Evolutionary conservation across 2,797 vertebrate species (phyloP), one percentile per base, ranked within the genome.

Genomic region (Tauraco hartlaubi): DNA sequence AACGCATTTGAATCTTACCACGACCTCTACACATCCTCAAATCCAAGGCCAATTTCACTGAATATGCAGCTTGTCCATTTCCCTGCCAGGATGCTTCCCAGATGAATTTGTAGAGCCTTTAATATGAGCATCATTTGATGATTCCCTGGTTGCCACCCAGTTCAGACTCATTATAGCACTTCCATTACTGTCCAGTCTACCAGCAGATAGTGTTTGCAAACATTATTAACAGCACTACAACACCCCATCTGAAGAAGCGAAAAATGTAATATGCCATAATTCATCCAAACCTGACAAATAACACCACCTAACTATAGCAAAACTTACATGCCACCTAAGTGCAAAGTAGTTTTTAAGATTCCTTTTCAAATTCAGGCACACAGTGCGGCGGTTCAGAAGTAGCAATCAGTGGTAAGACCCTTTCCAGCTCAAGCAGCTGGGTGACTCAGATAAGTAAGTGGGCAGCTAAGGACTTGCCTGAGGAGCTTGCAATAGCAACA

Each of bases 21-120:
- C 0, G 1, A 92, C 51, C 41, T 84, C 88, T 54, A 35, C 8
- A 54, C 31, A 88, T 90, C n/a, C 72, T 33, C 67, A 93, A 90
- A 92, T 56, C 49, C 54, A 83, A 80, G 39, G n/a, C 48, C 3
- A 91, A 59, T 74, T 95, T 86, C 67, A 73, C 46, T 51, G 26
- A 86, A 67, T 17, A 21, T 74, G 33, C 58, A 54, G 63, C 78
- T 89, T 55, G 67, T 59, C 48, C 68, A 59, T 88, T 92, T 73
- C 39, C 41, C 67, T 72, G 43, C 31, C 71, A 81, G 86, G 44
- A 49, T 67, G 87, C 33, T 94, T 89, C 88, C 58, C 56, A 91
- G 66, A 83, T 51, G 61, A 94, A 92, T 94, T 74, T 93, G 20
- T 71, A 88, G n/a, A 67, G 71, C 76, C 82, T 90, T 87, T 91